Base-by-base conservation (phyloP, 2,888 invertebrate genomes). In the Petrolisthes cinctipes region DNA sequence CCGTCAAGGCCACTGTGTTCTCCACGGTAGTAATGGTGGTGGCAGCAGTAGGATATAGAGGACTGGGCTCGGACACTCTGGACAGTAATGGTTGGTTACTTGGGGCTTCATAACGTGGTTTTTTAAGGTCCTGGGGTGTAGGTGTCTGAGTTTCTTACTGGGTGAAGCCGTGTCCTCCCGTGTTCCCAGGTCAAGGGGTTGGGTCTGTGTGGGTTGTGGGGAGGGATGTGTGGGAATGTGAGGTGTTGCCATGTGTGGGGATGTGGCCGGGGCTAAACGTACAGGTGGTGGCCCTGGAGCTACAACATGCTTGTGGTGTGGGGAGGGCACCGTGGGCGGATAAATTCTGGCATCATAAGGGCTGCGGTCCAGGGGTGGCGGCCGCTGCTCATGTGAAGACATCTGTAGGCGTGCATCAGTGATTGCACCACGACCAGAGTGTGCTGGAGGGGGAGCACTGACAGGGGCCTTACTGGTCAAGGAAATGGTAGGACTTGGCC, bases 111-210 rank as follows among this genome's bases (percentile, higher is more conserved):
- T 88, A 85, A 14, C 88, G 82, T 11, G 89, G 82, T 57, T 89
- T 89, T 82, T 90, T 90, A 9, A 86, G 82, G 78, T 91, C 91
- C 79, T 91, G 76, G 92, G 91, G 3, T 93, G 93, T 90, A 9
- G 91, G 88, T 9, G 93, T 93, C 82, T 95, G 95, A 37, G 94
- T 93, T 86, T 94, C 91, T 95, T 95, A 92, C 96, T 96, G 4
- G 90, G 91, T 20, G 95, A 94, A 86, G 96, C 95, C 78, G 91
- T 90, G 11, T 91, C 90, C 81, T 92, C 92, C 20, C 91, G 89
- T 4, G 91, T 94, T 68, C 96, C 96, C 86, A 96, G 94, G 92
- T 96, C 96, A 61, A 96, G 93, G 14, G 96, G 96, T 92, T 96
- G 96, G 87, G 96, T 96, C 93, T 96, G 96, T 57, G 90, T 88